phyloP scores from a whole-genome alignment of 1,140 invertebrate genomes.

The Heliconius melpomene region DNA sequence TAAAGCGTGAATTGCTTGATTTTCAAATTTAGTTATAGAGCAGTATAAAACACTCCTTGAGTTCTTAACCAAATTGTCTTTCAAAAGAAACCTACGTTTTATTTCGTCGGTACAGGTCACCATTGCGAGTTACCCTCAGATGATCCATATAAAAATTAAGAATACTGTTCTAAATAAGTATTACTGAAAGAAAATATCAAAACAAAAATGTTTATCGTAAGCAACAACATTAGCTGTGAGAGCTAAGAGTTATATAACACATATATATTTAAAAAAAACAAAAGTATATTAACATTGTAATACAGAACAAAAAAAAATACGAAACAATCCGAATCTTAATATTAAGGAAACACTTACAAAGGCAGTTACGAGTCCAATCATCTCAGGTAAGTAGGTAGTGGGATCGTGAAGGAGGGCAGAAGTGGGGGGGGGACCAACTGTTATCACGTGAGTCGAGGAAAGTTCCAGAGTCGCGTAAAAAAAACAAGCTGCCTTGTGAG shows the following conservation, averaged over 20 bases:
- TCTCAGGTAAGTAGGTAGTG: background rate
- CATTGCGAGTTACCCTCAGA: background rate
- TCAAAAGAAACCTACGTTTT: background rate
- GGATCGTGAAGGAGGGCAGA: background rate
- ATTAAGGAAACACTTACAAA: slow-evolving; percentile 29
- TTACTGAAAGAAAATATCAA: background rate
- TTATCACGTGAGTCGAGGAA: background rate
- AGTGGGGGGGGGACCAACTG: background rate
- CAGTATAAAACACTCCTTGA: background rate
- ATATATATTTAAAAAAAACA: slow-evolving; percentile 14
- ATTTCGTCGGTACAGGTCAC: background rate
- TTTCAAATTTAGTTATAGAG: background rate
- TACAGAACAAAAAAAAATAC: slow-evolving; percentile 28
- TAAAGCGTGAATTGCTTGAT: background rate
- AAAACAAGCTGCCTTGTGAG: slow-evolving; percentile 85
- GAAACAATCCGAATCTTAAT: slow-evolving; percentile 32
- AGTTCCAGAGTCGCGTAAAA: slow-evolving; percentile 35
- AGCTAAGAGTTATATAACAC: background rate
- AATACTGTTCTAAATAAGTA: background rate
- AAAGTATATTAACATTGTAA: background rate
- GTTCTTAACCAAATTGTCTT: background rate
- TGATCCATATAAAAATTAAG: background rate
- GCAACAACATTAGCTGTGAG: background rate
- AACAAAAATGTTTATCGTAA: background rate
- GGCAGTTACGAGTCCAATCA: slow-evolving; percentile 29